phyloP scores from a whole-genome alignment of 2,113 vertebrate species.

The Ageneiosus marmoratus region DNA sequence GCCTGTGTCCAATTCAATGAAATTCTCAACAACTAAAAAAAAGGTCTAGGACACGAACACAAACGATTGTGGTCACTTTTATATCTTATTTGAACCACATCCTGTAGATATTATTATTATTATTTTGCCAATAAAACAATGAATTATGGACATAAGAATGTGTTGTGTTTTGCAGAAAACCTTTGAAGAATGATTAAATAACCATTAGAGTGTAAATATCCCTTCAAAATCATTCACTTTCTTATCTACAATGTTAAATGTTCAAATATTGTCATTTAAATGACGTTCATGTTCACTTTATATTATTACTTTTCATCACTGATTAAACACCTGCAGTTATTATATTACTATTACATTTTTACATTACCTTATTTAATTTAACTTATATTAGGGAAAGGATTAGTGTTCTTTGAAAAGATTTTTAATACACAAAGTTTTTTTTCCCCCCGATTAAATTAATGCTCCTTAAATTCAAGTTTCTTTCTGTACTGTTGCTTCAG shows the following conservation, averaged over 20 bases:
- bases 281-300: no score
- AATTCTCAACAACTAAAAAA: background rate
- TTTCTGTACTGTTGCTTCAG: background rate
- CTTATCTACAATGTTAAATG: no score
- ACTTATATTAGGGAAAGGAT: no score
- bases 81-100: slow-evolving; percentile 41
- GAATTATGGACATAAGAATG: slow-evolving; percentile 16
- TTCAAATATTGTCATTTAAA: no score
- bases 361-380: no score
- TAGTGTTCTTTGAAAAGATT: background rate
- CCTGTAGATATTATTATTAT: slow-evolving; percentile 44
- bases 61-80: slow-evolving; percentile 42
- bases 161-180: background rate
- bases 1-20: background rate
- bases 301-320: no score
- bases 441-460: no score
- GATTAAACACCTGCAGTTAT: no score
- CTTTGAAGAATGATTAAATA: background rate
- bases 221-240: no score
- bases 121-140: slow-evolving; percentile 49
- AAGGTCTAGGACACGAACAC: slow-evolving; percentile 30
- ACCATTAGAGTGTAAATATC: background rate
- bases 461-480: background rate
- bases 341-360: no score
- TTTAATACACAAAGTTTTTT: background rate